A percentile compares a stretch with the other conserved stretches of the same genome.
Evolutionary conservation across 2,888 invertebrate species (phyloP).

Genomic region (Malthinus seriepunctatus): DNA sequence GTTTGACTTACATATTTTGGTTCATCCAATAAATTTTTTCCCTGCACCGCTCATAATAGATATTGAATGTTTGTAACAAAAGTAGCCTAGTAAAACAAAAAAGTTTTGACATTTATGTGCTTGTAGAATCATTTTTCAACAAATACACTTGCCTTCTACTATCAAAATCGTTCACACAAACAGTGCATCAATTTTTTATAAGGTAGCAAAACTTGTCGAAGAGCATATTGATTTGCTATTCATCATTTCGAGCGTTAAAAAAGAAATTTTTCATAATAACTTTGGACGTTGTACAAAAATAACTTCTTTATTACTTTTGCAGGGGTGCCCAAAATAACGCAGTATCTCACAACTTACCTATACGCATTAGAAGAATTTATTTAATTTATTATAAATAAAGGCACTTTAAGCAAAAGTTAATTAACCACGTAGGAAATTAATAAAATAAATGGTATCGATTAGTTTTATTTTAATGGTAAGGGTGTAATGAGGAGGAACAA

Average conservation of each 20-base stretch:
- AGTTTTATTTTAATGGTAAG: too few relatives aligned
- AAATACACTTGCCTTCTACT: conserved; percentile 8
- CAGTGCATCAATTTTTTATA: conserved; percentile 8
- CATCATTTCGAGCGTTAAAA: not conserved
- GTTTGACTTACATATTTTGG: too few relatives aligned
- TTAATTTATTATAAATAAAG: too few relatives aligned
- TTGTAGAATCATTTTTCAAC: conserved; percentile 13
- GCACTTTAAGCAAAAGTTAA: too few relatives aligned
- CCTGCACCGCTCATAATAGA: not conserved
- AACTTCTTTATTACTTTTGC: too few relatives aligned
- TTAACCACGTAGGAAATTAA: too few relatives aligned
- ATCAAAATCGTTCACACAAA: conserved; percentile 1
- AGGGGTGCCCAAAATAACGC: too few relatives aligned
- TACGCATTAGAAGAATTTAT: too few relatives aligned
- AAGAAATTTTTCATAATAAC: not conserved
- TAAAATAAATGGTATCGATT: too few relatives aligned
- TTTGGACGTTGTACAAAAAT: not conserved
- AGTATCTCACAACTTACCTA: too few relatives aligned
- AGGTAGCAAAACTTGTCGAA: not conserved
- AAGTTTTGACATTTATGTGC: conserved; percentile 21
- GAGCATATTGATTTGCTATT: conserved; percentile 2
- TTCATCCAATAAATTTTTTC: too few relatives aligned
- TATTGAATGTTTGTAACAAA: conserved; percentile 5
- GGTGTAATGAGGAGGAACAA: too few relatives aligned
- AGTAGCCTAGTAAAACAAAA: conserved; percentile 11